Base-by-base conservation (phyloP, 2,888 invertebrate genomes). In the Morinoia aosen region DNA sequence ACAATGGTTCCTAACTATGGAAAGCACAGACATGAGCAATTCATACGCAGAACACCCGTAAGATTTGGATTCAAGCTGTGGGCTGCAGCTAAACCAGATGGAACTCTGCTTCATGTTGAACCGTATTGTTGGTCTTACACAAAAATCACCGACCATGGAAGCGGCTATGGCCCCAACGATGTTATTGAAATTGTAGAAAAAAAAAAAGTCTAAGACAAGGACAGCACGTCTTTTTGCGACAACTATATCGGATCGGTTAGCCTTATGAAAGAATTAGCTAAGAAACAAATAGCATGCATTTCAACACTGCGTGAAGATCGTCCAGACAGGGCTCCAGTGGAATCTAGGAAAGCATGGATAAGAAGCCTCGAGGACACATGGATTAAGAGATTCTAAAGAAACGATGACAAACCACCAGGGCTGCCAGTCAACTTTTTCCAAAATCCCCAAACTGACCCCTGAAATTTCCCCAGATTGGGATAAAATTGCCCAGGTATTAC, bases 11-110 rank as follows among this genome's bases (percentile, higher is more conserved):
- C 91, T 40, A 95, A 91, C 56, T 95, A 95, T 64, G 91, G 95
- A 33, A 88, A 40, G 61, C 88, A 95, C 76, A 88, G 91, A 61
- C 58, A 91, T 61, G 88, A 95, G 61, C 95, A 95, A 57, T 95
- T 90, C 57, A 95, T 95, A 40, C 48, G 56, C 12, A 95, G 95
- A 14, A 95, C 95, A 39, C 95, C 95, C 64, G 95, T 95, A 95
- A 58, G 95, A 91, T 90, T 95, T 95, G 95, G 95, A 39, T 95
- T 95, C 76, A 95, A 95, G 56, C 88, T 95, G 10, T 95, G 95
- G 95, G 95, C 95, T 57, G 95, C 91, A 91, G 58, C 90, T 95
- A n/a, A n/a, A n/a, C n/a, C n/a, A n/a, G n/a, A n/a, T n/a, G n/a
- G n/a, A n/a, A n/a, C n/a, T n/a, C n/a, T 95, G 56, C 95, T 95